Conservation (phyloP, 2,797 vertebrate species). For the Etheostoma nigrum region DNA sequence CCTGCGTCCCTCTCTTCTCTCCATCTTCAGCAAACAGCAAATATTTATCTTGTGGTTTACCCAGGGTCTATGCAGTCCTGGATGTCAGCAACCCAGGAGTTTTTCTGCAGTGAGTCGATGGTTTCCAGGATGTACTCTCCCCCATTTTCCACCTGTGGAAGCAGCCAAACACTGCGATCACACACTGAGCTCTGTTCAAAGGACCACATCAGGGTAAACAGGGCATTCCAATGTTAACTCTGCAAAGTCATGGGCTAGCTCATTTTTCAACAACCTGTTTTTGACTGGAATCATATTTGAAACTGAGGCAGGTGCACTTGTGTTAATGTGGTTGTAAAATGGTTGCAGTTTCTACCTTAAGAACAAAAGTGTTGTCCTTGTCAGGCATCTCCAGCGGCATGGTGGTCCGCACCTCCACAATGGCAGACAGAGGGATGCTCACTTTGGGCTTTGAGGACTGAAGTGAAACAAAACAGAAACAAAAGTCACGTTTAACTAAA, state of each 20-base stretch:
- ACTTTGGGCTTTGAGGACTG: slow-evolving; percentile 97
- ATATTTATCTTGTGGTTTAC: slow-evolving; percentile 85
- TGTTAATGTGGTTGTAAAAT: neutral
- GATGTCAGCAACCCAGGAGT: slow-evolving; percentile 98
- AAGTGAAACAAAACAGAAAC: slow-evolving; percentile 32
- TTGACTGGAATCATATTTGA: neutral
- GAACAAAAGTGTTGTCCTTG: slow-evolving; percentile 98
- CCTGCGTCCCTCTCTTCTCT: slow-evolving; percentile 34
- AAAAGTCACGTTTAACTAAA: slow-evolving; percentile 8
- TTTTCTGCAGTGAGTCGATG: slow-evolving; percentile 98
- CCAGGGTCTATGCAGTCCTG: slow-evolving; percentile 98
- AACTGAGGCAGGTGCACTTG: neutral
- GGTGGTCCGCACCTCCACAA: slow-evolving; percentile 97
- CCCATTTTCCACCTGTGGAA: slow-evolving; percentile 93
- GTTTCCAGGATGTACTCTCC: slow-evolving; percentile 98
- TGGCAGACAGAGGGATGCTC: slow-evolving; percentile 93
- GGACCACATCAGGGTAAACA: slow-evolving; percentile 14
- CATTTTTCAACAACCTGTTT: slow-evolving; percentile 20
- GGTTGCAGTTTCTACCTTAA: slow-evolving; percentile 88
- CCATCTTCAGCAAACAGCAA: slow-evolving; percentile 66
- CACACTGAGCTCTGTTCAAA: slow-evolving; percentile 57
- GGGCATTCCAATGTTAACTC: slow-evolving; percentile 10
- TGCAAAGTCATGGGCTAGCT: neutral
- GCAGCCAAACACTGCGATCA: slow-evolving; percentile 62
- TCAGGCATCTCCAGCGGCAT: slow-evolving; percentile 99